Conservation (phyloP, 1,140 invertebrate genomes). For the Parasteatoda tepidariorum region DNA sequence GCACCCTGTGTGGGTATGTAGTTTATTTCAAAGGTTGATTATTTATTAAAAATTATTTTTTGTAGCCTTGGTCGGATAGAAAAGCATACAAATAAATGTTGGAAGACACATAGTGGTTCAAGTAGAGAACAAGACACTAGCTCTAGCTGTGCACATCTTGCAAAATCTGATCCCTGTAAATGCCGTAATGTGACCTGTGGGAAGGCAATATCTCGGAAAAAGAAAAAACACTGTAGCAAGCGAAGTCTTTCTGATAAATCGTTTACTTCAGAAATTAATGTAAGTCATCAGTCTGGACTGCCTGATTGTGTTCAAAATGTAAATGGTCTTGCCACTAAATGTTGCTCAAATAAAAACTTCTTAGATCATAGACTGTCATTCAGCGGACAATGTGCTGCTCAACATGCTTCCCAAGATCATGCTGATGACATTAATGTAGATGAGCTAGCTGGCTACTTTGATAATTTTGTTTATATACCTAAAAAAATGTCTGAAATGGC, state of each 20-base stretch:
- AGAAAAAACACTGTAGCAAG: slow-evolving; percentile 2
- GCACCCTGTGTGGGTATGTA: no score
- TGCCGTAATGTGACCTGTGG: not conserved
- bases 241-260: slow-evolving; percentile 14
- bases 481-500: slow-evolving; percentile 97
- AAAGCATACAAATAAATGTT: not conserved
- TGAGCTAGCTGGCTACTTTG: slow-evolving; percentile 92
- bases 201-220: slow-evolving; percentile 10
- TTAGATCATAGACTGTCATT: slow-evolving; percentile 39
- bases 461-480: slow-evolving; percentile 92
- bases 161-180: slow-evolving; percentile 30
- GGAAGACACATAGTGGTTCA: not conserved
- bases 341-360: not conserved
- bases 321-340: not conserved
- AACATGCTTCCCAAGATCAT: slow-evolving; percentile 71
- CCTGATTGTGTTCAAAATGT: slow-evolving; percentile 26
- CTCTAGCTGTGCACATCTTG: not conserved
- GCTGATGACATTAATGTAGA: slow-evolving; percentile 81
- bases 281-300: not conserved
- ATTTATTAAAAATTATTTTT: not conserved
- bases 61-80: slow-evolving; percentile 24
- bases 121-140: slow-evolving; percentile 31
- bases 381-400: slow-evolving; percentile 22
- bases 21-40: no score
- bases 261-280: slow-evolving; percentile 2